A percentile compares a stretch with the other conserved stretches of the same genome.
phyloP scores from a whole-genome alignment of 92 coral and sea anemone species.

The Palythoa heliodiscus region DNA sequence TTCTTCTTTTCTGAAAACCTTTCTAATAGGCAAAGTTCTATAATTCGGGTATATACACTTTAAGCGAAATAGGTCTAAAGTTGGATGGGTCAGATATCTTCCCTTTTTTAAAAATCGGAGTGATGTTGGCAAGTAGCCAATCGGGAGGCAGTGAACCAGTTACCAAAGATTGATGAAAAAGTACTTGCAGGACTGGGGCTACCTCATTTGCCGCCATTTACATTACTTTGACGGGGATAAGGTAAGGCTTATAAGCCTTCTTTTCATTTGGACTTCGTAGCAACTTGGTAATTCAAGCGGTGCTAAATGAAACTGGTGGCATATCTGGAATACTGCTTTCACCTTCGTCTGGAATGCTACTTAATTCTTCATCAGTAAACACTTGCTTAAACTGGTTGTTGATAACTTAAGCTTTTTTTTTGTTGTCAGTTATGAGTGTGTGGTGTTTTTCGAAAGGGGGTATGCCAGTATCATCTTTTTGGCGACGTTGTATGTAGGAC shows the following conservation, averaged over 20 bases:
- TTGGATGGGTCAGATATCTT: neutral
- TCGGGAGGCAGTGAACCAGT: neutral
- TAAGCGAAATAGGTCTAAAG: slow-evolving; percentile 10
- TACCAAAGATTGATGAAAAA: neutral
- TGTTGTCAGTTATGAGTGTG: neutral
- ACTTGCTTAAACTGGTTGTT: neutral
- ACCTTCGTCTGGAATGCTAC: neutral
- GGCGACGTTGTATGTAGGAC: slow-evolving; percentile 30
- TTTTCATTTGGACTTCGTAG: neutral
- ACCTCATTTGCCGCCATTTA: neutral
- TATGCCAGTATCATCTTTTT: neutral
- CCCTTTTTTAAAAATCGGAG: neutral
- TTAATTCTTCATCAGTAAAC: neutral
- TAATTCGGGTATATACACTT: no score
- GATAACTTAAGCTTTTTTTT: neutral
- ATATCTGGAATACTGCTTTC: neutral
- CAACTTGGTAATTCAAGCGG: neutral
- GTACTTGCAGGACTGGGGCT: neutral
- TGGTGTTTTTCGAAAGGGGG: neutral
- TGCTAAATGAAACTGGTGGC: neutral
- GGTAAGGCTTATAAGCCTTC: neutral
- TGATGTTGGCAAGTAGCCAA: slow-evolving; percentile 12
- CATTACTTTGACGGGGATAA: neutral
- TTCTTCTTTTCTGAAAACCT: no score
- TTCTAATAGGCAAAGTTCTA: no score